A percentile compares a stretch with the other conserved stretches of the same genome.
phyloP scores from a whole-genome alignment of 2,797 vertebrate species.

The Schizopygopsis malacanthus region DNA sequence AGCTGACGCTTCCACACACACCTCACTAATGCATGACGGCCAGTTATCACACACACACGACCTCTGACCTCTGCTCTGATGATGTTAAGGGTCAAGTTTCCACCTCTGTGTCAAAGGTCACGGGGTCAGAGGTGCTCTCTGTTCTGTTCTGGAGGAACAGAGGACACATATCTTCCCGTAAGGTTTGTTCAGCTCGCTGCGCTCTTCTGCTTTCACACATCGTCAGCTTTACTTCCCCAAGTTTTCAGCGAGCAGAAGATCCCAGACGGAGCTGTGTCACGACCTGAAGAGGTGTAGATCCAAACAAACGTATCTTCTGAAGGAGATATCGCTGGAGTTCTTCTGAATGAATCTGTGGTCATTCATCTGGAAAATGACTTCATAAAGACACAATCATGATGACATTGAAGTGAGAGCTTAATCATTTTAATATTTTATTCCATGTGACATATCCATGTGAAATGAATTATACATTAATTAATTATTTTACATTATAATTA shows the following conservation, averaged over 20 bases:
- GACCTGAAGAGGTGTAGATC: not conserved
- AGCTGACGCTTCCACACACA: not conserved
- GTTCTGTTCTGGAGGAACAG: constrained; percentile 7
- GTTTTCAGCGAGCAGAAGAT: not conserved
- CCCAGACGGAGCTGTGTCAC: not conserved
- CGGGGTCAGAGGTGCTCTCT: not conserved
- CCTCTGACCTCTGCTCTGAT: constrained; percentile 38
- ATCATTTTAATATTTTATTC: no score
- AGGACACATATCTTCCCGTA: not conserved
- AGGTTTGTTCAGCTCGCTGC: no score
- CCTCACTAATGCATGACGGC: not conserved
- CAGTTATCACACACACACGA: not conserved
- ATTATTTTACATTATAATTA: no score
- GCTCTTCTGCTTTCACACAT: not conserved
- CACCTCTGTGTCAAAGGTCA: constrained; percentile 44
- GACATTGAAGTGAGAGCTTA: no score
- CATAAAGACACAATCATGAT: no score
- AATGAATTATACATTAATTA: no score
- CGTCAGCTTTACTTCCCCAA: not conserved
- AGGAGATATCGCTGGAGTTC: no score
- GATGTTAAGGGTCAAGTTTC: constrained; percentile 40
- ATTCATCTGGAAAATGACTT: not conserved
- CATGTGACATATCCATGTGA: no score
- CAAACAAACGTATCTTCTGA: not conserved
- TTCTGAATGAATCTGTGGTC: not conserved